A percentile compares a stretch with the other conserved stretches of the same genome.
Evolutionary conservation across 2,888 invertebrate genomes (phyloP).

Genomic region (Oscheius sp.): DNA sequence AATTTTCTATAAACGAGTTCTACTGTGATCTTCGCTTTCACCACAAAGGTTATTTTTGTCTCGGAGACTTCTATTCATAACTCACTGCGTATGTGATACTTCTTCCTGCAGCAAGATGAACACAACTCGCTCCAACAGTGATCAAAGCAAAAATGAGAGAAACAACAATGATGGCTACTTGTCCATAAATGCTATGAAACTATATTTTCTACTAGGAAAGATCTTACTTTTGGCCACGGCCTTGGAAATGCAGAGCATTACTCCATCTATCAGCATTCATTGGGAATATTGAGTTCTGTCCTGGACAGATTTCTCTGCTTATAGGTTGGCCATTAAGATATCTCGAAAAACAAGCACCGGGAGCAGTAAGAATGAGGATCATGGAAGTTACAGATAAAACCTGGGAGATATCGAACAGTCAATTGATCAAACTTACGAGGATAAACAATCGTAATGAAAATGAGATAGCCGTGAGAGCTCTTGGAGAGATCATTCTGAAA

Average conservation of each 20-base stretch:
- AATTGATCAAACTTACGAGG: slow-evolving; percentile 45
- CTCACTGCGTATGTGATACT: slow-evolving; percentile 49
- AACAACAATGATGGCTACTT: slow-evolving; percentile 67
- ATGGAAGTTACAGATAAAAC: slow-evolving; percentile 63
- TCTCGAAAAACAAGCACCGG: slow-evolving; percentile 69
- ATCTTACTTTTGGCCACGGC: slow-evolving; percentile 65
- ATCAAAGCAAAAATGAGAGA: slow-evolving; percentile 63
- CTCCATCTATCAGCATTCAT: slow-evolving; percentile 70
- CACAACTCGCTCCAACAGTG: slow-evolving; percentile 64
- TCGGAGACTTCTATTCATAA: not conserved
- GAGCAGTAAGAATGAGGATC: slow-evolving; percentile 68
- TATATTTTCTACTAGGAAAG: not conserved
- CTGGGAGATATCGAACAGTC: slow-evolving; percentile 36
- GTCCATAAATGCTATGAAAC: slow-evolving; percentile 68
- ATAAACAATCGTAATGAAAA: slow-evolving; percentile 64
- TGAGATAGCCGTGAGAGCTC: slow-evolving; percentile 57
- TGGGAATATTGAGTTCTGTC: slow-evolving; percentile 68
- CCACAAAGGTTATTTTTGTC: not conserved
- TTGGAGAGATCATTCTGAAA: slow-evolving; percentile 51
- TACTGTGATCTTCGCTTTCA: not conserved
- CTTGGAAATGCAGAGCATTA: slow-evolving; percentile 68
- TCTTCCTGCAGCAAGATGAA: slow-evolving; percentile 60
- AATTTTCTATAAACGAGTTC: not conserved
- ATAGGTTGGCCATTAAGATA: slow-evolving; percentile 58
- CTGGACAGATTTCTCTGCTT: slow-evolving; percentile 63